These are phyloP conservation scores for Electrophaes corylata DNA, from an alignment of 2,888 invertebrate species.

Conservation along the genomic window DNA sequence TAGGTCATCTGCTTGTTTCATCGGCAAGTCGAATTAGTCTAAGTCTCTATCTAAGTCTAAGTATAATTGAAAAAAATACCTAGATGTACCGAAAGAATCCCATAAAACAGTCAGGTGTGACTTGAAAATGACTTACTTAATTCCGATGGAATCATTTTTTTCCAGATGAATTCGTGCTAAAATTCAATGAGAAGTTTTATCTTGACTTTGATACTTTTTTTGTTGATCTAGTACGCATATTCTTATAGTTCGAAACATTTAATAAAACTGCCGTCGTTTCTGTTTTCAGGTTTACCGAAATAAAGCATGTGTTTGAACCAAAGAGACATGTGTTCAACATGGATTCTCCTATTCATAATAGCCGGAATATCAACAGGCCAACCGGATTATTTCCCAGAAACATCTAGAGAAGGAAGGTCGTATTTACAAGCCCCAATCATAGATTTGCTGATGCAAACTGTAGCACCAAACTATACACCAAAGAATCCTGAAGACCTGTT, in stretches of 20 bases:
- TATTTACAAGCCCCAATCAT: slow-evolving; percentile 49
- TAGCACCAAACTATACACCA: slow-evolving; percentile 49
- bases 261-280: neutral
- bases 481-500: slow-evolving; percentile 50
- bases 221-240: too few relatives aligned
- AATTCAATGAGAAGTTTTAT: too few relatives aligned
- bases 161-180: too few relatives aligned
- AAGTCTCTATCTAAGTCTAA: too few relatives aligned
- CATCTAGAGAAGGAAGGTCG: slow-evolving; percentile 32
- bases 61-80: too few relatives aligned
- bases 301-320: neutral
- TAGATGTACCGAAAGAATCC: too few relatives aligned
- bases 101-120: too few relatives aligned
- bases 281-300: neutral
- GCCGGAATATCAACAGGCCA: slow-evolving; percentile 16
- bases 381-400: slow-evolving; percentile 4
- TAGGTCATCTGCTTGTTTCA: too few relatives aligned
- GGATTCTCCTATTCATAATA: slow-evolving; percentile 20
- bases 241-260: neutral
- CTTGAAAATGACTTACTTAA: too few relatives aligned
- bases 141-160: too few relatives aligned
- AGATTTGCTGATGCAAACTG: slow-evolving; percentile 49
- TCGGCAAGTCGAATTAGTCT: too few relatives aligned
- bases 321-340: slow-evolving; percentile 10
- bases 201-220: too few relatives aligned